Base-by-base conservation (phyloP, 2,797 vertebrate species). In the Crotalus adamanteus region DNA sequence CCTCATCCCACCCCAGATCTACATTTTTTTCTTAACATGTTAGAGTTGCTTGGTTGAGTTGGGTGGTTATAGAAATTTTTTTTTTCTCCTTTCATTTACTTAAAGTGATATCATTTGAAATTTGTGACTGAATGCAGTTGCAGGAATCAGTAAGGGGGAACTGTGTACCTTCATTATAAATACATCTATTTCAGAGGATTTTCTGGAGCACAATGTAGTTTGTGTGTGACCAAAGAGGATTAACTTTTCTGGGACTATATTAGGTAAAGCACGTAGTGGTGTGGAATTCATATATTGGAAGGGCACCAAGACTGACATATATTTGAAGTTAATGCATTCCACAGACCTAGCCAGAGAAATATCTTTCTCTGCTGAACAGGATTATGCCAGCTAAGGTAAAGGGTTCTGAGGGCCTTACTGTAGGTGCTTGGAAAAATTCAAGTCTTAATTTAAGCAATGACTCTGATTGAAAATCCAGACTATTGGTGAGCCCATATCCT, bases 381-480 rank as follows among this genome's bases (percentile, higher is more conserved):
- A 85, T 88, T n/a, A 55, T 60, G 51, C 90, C 86, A 93, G 61
- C 86, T 53, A 85, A 85, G 51, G 86, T 14, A 37, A 87, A 87
- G 60, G 42, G n/a, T 73, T 56, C 60, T 90, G 60, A 87, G n/a
- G 25, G 31, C 85, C 55, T 59, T 26, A 51, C 85, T 63, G 31
- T 57, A 53, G 65, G 55, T 85, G 31, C 57, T 87, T 83, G 47
- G 86, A 60, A 88, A 90, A 56, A 65, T 26, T n/a, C 28, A 78
- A 12, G 47, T 28, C 57, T 63, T 63, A 88, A 93, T 83, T 93
- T 91, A 47, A 59, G n/a, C 51, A 55, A 47, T 3, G 55, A 57
- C 47, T 31, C 56, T 93, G 88, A 93, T 93, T 85, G 69, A 91
- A 88, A 93, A 88, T 89, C 69, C 92, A 93, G 90, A 89, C 51